Percentiles rank a stretch among this genome's conserved stretches.
Evolutionary conservation across 2,888 invertebrate species (phyloP).

Genomic region (Drosophila meridiana): DNA sequence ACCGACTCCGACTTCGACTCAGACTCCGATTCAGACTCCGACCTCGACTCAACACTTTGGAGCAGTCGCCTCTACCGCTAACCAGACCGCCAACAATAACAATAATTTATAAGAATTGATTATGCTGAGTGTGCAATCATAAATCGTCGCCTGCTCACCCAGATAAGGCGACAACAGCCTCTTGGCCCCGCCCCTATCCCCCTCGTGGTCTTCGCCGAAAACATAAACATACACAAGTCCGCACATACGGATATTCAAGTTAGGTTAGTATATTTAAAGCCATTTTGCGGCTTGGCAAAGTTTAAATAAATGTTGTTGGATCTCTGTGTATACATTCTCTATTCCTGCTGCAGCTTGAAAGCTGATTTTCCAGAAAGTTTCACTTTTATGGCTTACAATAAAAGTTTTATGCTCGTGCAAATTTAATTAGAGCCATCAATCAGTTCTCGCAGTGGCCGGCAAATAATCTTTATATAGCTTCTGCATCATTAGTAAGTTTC

Average conservation of each 20-base stretch:
- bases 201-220: not conserved
- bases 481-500: conserved; percentile 42
- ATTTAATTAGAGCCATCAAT: conserved; percentile 73
- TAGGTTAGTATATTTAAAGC: conserved; percentile 43
- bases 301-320: conserved; percentile 59
- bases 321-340: conserved; percentile 28
- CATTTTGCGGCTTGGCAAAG: conserved; percentile 54
- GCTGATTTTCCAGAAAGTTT: conserved; percentile 33
- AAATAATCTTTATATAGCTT: conserved; percentile 57
- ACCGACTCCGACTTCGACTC: not conserved
- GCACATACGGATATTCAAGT: not conserved
- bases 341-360: conserved; percentile 6
- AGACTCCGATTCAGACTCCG: not conserved
- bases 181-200: not conserved
- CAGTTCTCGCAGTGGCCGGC: conserved; percentile 52
- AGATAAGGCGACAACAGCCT: conserved; percentile 55
- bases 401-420: conserved; percentile 60
- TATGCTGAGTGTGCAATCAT: conserved; percentile 77
- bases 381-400: conserved; percentile 62
- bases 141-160: conserved; percentile 58
- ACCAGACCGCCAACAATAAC: conserved; percentile 69
- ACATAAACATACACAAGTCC: not conserved
- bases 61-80: conserved; percentile 25
- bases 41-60: conserved; percentile 1
- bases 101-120: conserved; percentile 80